Percentiles rank a stretch among this genome's conserved stretches.
phyloP scores from a whole-genome alignment of 1,140 invertebrate genomes.

The Drosophila carrolli region DNA sequence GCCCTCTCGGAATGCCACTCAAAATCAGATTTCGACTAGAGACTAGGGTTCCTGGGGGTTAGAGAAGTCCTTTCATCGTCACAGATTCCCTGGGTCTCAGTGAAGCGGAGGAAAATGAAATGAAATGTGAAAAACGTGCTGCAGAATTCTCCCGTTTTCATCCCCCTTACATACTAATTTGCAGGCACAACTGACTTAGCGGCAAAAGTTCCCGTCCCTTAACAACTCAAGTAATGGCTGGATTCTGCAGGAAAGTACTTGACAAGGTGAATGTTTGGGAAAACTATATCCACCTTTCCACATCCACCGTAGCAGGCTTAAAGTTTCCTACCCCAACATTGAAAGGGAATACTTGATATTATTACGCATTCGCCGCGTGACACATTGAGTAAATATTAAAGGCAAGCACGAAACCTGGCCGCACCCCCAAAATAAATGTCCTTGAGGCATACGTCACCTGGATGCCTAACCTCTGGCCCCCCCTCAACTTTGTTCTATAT shows the following conservation, averaged over 20 bases:
- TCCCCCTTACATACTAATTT: slow-evolving; percentile 25
- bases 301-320: slow-evolving; percentile 6
- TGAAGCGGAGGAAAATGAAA: slow-evolving; percentile 41
- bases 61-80: slow-evolving; percentile 9
- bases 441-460: slow-evolving; percentile 34
- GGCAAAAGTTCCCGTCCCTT: slow-evolving; percentile 20
- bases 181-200: slow-evolving; percentile 21
- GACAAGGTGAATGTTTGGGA: not conserved
- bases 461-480: not conserved
- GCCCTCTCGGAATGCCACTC: slow-evolving; percentile 45
- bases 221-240: slow-evolving; percentile 23
- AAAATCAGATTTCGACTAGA: slow-evolving; percentile 54
- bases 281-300: not conserved
- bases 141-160: slow-evolving; percentile 26
- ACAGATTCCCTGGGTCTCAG: not conserved
- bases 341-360: slow-evolving; percentile 47
- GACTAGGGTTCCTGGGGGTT: not conserved
- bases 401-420: slow-evolving; percentile 7
- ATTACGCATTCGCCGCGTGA: slow-evolving; percentile 43
- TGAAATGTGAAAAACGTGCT: slow-evolving; percentile 77
- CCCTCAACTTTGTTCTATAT: not conserved
- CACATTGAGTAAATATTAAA: slow-evolving; percentile 42
- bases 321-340: slow-evolving; percentile 2
- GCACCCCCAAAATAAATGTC: slow-evolving; percentile 33
- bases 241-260: slow-evolving; percentile 7